Evolutionary conservation across 2,888 invertebrate genomes (phyloP).

Genomic region (Euzetes globulus): DNA sequence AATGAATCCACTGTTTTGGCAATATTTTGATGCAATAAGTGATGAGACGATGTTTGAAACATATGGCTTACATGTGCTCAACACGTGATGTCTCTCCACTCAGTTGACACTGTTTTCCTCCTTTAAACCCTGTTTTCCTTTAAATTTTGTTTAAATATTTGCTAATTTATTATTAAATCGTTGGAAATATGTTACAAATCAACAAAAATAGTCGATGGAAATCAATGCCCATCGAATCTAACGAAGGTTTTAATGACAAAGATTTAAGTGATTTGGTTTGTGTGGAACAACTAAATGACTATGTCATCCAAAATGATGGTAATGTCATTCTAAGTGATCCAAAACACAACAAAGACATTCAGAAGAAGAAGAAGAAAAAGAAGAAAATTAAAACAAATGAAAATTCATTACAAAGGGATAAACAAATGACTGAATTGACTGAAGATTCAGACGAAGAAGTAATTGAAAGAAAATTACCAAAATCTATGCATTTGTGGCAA

Average conservation of each 20-base stretch:
- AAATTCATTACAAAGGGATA: conserved; percentile 37
- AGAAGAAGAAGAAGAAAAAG: conserved; percentile 26
- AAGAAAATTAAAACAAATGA: conserved; percentile 8
- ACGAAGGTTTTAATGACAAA: conserved; percentile 16
- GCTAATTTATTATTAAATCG: background rate
- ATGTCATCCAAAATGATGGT: background rate
- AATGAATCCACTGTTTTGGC: no score
- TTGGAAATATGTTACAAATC: background rate
- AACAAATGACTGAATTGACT: conserved; percentile 44
- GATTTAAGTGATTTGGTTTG: conserved; percentile 64
- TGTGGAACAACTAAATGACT: conserved; percentile 60
- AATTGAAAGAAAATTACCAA: conserved; percentile 10
- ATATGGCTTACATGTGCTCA: no score
- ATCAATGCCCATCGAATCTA: conserved; percentile 29
- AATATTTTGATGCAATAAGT: no score
- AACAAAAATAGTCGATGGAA: conserved; percentile 27
- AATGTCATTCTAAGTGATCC: conserved; percentile 15
- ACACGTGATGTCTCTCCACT: no score
- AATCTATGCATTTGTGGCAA: conserved; percentile 48
- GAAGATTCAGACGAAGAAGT: conserved; percentile 22
- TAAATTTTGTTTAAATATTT: background rate
- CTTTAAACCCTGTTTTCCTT: no score
- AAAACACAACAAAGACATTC: no score
- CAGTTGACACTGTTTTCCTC: no score
- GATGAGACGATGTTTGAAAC: no score